Evolutionary conservation across 2,113 vertebrate species (phyloP), one percentile per base, ranked within the genome.

Genomic region (Entelurus aequoreus): DNA sequence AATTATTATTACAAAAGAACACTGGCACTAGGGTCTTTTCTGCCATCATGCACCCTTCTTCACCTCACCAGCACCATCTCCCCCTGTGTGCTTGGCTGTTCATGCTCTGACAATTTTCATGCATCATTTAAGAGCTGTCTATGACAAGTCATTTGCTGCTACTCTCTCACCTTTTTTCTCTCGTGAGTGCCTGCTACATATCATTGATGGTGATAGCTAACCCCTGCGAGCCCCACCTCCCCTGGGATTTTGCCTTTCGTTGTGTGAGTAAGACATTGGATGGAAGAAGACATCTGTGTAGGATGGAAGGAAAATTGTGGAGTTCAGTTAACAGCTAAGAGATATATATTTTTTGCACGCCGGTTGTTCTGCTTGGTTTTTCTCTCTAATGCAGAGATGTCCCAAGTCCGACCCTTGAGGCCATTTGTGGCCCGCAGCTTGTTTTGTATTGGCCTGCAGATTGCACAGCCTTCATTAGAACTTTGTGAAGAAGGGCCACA

Each of bases 1-100:
- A 90, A 90, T 88, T 88, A 86, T 79, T 80, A 87, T 79, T 84
- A 82, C 79, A 85, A 88, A 56, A 87, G 83, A 80, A 77, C 77
- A 71, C 49, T 59, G 72, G 68, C 72, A 79, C 61, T 71, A 63
- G 15, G 36, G 21, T 62, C 74, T 62, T 19, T 50, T 65, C 15
- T 54, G 6, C 51, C 62, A 38, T 37, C 48, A 63, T 42, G 63
- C 60, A 46, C 12, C 44, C 37, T 3, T 36, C 61, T 47, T 38
- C 60, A n/a, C 46, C 37, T 50, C 63, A 19, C 62, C 68, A 28
- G 55, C 68, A 70, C 69, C 74, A 68, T 69, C 72, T 76, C 71
- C 74, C 49, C 70, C 58, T 80, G 69, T 75, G 70, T 69, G 75
- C 71, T 76, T 68, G 64, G 63, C 75, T 79, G 68, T 84, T 82